Conservation (phyloP, 2,113 vertebrate genomes). For the Narcine bancroftii region DNA sequence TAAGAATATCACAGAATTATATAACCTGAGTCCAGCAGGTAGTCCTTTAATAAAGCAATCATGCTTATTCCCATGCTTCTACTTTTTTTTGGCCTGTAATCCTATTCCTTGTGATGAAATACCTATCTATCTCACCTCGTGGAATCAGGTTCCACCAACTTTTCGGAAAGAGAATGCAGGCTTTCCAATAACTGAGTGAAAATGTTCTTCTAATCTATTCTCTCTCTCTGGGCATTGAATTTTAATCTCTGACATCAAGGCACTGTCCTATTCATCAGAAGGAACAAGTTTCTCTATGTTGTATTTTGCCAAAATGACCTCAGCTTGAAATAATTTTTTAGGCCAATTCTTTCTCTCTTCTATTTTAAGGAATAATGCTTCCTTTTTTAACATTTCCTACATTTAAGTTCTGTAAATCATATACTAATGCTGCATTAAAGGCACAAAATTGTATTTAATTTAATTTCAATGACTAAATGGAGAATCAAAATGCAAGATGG, state of each 20-base stretch:
- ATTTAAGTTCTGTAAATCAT: background rate
- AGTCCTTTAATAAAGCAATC: background rate
- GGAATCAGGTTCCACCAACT: background rate
- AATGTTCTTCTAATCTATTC: too few relatives aligned
- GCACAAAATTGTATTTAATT: background rate
- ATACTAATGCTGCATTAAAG: background rate
- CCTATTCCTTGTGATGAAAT: background rate
- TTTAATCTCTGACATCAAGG: too few relatives aligned
- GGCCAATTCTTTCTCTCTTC: too few relatives aligned
- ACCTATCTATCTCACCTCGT: background rate
- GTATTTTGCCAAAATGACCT: too few relatives aligned
- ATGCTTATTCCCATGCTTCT: background rate
- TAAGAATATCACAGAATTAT: too few relatives aligned
- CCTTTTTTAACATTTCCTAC: background rate
- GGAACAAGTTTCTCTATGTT: too few relatives aligned
- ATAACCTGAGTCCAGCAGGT: too few relatives aligned
- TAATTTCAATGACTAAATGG: background rate
- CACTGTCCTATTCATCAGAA: too few relatives aligned
- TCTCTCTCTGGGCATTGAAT: too few relatives aligned
- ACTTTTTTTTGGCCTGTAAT: background rate
- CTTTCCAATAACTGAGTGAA: too few relatives aligned
- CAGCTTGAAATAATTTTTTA: too few relatives aligned
- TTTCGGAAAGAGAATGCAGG: too few relatives aligned
- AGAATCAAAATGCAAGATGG: background rate
- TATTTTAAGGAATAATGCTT: background rate